A percentile compares a stretch with the other conserved stretches of the same genome.
These are phyloP conservation scores for Zophobas morio DNA, from an alignment of 1,140 invertebrate species.

Conservation along the genomic window DNA sequence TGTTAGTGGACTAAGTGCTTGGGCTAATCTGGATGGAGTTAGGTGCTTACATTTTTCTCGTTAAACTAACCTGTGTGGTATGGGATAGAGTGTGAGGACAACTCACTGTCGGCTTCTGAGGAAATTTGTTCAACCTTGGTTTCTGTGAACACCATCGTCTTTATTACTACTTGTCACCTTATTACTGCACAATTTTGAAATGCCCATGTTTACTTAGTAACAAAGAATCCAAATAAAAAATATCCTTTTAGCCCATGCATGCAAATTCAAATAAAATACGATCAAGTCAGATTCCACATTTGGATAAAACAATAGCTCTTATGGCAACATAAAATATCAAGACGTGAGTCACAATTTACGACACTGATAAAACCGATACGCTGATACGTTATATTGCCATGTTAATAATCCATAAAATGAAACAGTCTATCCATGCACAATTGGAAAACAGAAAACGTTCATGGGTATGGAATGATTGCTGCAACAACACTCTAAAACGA, in stretches of 20 bases:
- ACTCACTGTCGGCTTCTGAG: constrained; percentile 85
- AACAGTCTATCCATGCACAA: constrained; percentile 28
- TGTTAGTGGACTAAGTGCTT: constrained; percentile 45
- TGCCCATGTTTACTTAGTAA: constrained; percentile 56
- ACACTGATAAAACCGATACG: constrained; percentile 21
- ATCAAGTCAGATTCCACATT: constrained; percentile 42
- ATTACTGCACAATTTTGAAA: constrained; percentile 49
- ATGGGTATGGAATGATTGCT: constrained; percentile 17
- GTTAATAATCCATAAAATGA: constrained; percentile 29
- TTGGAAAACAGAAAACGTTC: constrained; percentile 18
- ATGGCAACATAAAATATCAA: constrained; percentile 49
- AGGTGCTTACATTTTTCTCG: constrained; percentile 50
- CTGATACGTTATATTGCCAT: constrained; percentile 28
- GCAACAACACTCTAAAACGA: background rate
- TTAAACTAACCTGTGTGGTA: constrained; percentile 80
- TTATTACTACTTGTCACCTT: constrained; percentile 27
- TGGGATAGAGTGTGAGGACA: constrained; percentile 83
- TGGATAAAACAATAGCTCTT: constrained; percentile 60
- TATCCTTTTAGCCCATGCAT: constrained; percentile 53
- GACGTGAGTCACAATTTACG: constrained; percentile 17
- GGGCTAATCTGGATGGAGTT: constrained; percentile 56
- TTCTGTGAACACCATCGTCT: constrained; percentile 64
- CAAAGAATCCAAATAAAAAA: constrained; percentile 52
- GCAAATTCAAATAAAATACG: constrained; percentile 50
- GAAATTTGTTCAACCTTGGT: constrained; percentile 72